Percentiles rank a stretch among this genome's conserved stretches.
phyloP scores from a whole-genome alignment of 37 sponge, comb jelly and placozoan species.

The Spongia lamella region DNA sequence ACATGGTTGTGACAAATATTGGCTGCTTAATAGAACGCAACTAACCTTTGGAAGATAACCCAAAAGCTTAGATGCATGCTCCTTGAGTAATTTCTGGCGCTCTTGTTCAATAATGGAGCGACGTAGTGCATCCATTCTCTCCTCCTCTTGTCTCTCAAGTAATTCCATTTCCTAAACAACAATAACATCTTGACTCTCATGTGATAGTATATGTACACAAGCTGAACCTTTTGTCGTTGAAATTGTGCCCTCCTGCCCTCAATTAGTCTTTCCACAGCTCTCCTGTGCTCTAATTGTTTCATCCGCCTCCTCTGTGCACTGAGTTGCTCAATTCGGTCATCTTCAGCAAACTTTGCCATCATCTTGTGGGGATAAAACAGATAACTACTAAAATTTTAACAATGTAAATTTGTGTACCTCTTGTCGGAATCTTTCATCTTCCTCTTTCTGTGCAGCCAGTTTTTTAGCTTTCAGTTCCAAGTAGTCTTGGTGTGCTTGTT shows the following conservation, averaged over 20 bases:
- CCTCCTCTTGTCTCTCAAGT: conserved; percentile 69
- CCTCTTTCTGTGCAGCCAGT: conserved; percentile 62
- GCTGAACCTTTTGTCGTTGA: conserved; percentile 70
- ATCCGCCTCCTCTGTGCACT: conserved; percentile 94
- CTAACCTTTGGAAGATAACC: conserved; percentile 91
- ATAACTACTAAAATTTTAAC: background rate
- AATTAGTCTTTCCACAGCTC: conserved; percentile 91
- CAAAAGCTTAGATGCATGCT: conserved; percentile 90
- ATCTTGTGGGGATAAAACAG: conserved; percentile 44
- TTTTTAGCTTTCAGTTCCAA: conserved; percentile 70
- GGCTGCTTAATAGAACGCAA: background rate
- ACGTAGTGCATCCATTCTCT: conserved; percentile 53
- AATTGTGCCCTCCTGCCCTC: conserved; percentile 79
- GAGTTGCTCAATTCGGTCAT: conserved; percentile 96
- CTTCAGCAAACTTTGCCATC: conserved; percentile 98
- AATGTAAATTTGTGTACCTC: conserved; percentile 28
- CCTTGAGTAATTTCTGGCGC: conserved; percentile 86
- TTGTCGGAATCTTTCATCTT: conserved; percentile 84
- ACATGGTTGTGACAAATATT: background rate
- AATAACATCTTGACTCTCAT: background rate
- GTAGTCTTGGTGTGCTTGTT: conserved; percentile 75
- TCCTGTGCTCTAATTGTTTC: conserved; percentile 94
- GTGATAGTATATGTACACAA: conserved; percentile 3
- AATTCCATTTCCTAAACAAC: conserved; percentile 65
- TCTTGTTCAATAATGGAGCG: conserved; percentile 90